A percentile compares a stretch with the other conserved stretches of the same genome.
Evolutionary conservation across 1,140 invertebrate genomes (phyloP).

Genomic region (Drosophila littoralis): DNA sequence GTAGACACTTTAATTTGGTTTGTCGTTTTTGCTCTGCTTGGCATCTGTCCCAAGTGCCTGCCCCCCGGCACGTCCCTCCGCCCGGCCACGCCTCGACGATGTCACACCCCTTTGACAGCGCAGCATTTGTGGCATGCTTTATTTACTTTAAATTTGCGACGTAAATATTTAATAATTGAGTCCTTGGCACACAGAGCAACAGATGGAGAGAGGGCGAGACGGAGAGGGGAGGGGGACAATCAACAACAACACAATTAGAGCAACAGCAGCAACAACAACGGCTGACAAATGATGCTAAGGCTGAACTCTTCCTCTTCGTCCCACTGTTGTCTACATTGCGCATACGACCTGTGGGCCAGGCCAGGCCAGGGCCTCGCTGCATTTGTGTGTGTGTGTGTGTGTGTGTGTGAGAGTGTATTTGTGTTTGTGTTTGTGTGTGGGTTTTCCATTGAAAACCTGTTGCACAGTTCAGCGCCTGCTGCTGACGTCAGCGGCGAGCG

Average conservation of each 20-base stretch:
- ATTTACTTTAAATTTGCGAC: constrained; percentile 53
- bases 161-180: constrained; percentile 73
- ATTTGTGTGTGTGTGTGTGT: background rate
- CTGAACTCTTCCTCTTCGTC: background rate
- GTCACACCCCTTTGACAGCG: background rate
- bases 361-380: constrained; percentile 3
- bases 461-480: constrained; percentile 30
- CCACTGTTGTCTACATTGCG: constrained; percentile 11
- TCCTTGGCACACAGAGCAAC: constrained; percentile 49
- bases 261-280: constrained; percentile 1
- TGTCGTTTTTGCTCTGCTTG: constrained; percentile 21
- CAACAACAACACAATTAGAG: constrained; percentile 32
- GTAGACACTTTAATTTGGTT: constrained; percentile 36
- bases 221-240: background rate
- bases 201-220: background rate
- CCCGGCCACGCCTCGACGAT: too few relatives aligned
- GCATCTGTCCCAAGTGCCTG: constrained; percentile 33
- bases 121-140: constrained; percentile 48
- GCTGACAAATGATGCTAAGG: constrained; percentile 44
- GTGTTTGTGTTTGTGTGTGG: background rate
- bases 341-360: constrained; percentile 36
- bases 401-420: background rate
- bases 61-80: too few relatives aligned
- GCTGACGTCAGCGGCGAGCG: constrained; percentile 63
- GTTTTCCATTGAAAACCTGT: constrained; percentile 57